These are phyloP conservation scores for Tachuris rubrigastra DNA, from an alignment of 2,113 vertebrate species.

Conservation along the genomic window DNA sequence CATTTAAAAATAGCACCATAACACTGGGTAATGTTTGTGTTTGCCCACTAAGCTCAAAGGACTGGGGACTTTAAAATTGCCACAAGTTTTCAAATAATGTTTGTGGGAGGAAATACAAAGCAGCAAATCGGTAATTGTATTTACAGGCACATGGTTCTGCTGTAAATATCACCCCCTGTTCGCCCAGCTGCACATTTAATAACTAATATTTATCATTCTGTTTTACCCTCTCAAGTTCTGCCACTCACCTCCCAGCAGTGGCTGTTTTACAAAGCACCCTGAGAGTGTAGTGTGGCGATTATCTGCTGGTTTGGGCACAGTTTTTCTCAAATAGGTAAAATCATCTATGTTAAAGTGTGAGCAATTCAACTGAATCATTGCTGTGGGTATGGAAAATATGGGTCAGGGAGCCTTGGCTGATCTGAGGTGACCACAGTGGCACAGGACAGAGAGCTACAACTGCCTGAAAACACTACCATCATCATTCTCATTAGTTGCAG, in stretches of 20 bases:
- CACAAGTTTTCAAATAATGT: neutral
- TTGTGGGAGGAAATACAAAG: neutral
- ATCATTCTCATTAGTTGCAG: neutral
- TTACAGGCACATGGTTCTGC: neutral
- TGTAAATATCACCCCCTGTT: neutral
- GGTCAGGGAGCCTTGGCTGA: neutral
- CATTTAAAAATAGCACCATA: neutral
- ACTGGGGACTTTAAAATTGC: neutral
- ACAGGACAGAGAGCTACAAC: neutral
- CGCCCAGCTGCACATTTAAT: neutral
- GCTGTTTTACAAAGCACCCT: neutral
- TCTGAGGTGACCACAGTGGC: neutral
- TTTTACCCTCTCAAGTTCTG: neutral
- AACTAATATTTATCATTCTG: neutral
- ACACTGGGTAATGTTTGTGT: neutral
- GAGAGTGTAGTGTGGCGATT: neutral
- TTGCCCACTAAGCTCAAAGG: neutral
- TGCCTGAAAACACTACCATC: neutral
- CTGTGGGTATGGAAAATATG: neutral
- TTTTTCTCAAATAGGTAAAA: neutral
- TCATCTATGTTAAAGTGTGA: accelerated
- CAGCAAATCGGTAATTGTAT: accelerated
- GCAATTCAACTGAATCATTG: accelerated
- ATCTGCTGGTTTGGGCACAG: accelerated
- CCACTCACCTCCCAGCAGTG: neutral